Percentiles rank a stretch among this genome's conserved stretches.
Conservation (phyloP, 2,888 invertebrate species). For the Drosophila buzzatii region DNA sequence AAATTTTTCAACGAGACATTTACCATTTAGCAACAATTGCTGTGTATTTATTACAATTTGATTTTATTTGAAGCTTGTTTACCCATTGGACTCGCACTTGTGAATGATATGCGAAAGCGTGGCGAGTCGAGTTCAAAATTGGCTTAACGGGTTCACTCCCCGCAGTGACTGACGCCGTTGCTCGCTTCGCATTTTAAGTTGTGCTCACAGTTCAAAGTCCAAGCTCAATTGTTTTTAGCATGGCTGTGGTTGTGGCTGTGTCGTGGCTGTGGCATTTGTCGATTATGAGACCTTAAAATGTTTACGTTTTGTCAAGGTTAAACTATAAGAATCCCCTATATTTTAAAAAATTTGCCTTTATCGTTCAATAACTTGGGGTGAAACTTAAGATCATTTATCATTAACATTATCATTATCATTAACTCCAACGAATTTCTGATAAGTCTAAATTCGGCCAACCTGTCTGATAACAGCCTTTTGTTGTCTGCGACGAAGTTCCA, state of each 20-base stretch:
- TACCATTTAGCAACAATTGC: neutral
- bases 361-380: neutral
- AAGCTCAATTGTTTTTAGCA: slow-evolving; percentile 20
- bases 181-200: slow-evolving; percentile 46
- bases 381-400: slow-evolving; percentile 18
- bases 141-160: slow-evolving; percentile 28
- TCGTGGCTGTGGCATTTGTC: neutral
- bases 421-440: slow-evolving; percentile 16
- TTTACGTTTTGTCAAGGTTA: slow-evolving; percentile 32
- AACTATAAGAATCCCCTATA: neutral
- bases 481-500: slow-evolving; percentile 47
- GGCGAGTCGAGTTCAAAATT: slow-evolving; percentile 25
- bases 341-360: slow-evolving; percentile 4
- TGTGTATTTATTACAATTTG: neutral
- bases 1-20: neutral
- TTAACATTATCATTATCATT: slow-evolving; percentile 4
- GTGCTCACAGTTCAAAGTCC: slow-evolving; percentile 67
- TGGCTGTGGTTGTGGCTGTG: slow-evolving; percentile 3
- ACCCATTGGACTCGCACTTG: neutral
- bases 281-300: slow-evolving; percentile 7
- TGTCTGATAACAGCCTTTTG: slow-evolving; percentile 36
- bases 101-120: slow-evolving; percentile 37
- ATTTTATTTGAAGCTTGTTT: neutral
- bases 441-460: neutral
- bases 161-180: slow-evolving; percentile 7